phyloP scores from a whole-genome alignment of 1,140 invertebrate genomes.

The Phymastichus coffea region DNA sequence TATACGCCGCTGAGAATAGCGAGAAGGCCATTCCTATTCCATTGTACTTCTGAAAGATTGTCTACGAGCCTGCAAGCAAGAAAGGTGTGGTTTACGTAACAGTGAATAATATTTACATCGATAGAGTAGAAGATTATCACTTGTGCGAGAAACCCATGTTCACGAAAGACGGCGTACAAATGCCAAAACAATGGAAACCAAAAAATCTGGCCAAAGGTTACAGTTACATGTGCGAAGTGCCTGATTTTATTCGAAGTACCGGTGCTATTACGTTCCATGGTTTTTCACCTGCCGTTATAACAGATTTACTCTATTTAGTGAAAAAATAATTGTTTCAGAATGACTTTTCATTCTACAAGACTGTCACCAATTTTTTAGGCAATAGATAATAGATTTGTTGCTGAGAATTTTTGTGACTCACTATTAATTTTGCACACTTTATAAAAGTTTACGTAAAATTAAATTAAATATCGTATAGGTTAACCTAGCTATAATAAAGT shows the following conservation, averaged over 20 bases:
- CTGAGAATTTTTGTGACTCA: background rate
- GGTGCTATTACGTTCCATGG: background rate
- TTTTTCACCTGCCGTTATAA: background rate
- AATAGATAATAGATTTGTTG: background rate
- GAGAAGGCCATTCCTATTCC: constrained; percentile 55
- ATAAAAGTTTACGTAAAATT: too few relatives aligned
- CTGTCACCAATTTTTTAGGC: background rate
- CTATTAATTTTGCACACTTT: background rate
- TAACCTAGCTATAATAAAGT: too few relatives aligned
- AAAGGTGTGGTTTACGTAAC: constrained; percentile 54
- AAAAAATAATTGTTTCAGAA: background rate
- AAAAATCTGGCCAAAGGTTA: background rate
- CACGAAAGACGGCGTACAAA: background rate
- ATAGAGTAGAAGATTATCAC: constrained; percentile 29
- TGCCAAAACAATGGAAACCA: background rate
- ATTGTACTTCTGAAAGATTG: constrained; percentile 57
- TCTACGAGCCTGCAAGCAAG: constrained; percentile 49
- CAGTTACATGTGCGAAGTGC: constrained; percentile 9
- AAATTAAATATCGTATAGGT: too few relatives aligned
- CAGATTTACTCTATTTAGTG: background rate
- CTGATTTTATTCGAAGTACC: background rate
- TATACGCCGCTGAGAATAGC: constrained; percentile 40
- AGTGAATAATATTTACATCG: constrained; percentile 57
- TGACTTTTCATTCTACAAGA: background rate
- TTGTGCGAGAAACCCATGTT: constrained; percentile 11